Base-by-base conservation (phyloP, 2,797 vertebrate genomes). In the Iguana delicatissima region DNA sequence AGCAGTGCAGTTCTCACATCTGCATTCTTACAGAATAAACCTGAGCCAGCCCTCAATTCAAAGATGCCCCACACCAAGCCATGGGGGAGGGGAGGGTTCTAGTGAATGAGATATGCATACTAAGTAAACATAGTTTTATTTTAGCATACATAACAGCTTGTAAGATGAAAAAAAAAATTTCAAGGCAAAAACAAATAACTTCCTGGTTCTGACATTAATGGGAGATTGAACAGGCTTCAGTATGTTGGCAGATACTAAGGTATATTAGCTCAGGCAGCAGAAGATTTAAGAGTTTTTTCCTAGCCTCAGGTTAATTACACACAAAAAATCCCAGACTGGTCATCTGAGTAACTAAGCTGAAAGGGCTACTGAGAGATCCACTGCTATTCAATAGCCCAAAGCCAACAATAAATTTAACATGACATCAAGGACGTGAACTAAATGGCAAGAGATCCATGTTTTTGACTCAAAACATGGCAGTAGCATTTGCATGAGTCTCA, bases 371-470 rank as follows among this genome's bases (percentile, higher is more conserved):
- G 22, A 46, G 59, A 79, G n/a, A 89, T 85, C 74, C 80, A 20
- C 24, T 84, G 57, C 76, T 57, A 42, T 35, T 16, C n/a, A 57
- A 85, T 57, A 89, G 83, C 62, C 84, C 74, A 55, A 85, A 85
- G 83, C n/a, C 89, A 85, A 38, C 26, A 89, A 57, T 85, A 85
- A 80, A 80, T 89, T 80, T 89, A 76, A 57, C 59, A 64, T 77
- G 81, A 84, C 42, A 35, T 76, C 29, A 14, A 76, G 35, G 72
- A 59, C 52, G 55, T 79, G 59, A 69, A 55, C 16, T 67, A 79
- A 80, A 85, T 64, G 16, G 20, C 57, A 80, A 55, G 26, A 85
- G 50, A 85, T 46, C 59, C 24, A 79, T 38, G 38, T 57, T 57
- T 55, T 32, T 79, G 24, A 24, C 46, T 85, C 62, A 42, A 18